phyloP scores from a whole-genome alignment of 2,113 vertebrate species.

The Philantomba maxwellii region DNA sequence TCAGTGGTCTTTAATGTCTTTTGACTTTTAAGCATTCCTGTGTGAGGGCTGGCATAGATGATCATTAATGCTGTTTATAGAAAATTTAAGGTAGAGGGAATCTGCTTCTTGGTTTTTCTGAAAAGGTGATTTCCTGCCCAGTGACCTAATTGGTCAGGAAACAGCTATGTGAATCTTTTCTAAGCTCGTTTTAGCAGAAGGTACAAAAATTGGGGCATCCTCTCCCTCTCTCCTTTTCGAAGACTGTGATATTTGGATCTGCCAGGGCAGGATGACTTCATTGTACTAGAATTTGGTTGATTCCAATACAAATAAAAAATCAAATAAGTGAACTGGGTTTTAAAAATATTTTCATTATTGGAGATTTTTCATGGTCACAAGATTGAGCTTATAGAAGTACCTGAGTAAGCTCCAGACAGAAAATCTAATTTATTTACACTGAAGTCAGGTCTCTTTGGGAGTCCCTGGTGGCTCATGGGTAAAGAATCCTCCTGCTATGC shows the following conservation, averaged over 20 bases:
- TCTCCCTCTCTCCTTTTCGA: not conserved
- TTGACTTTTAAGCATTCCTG: not conserved
- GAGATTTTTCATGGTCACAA: not conserved
- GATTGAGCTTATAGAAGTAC: not conserved
- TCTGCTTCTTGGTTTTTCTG: constrained; percentile 50
- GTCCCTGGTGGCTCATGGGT: not conserved
- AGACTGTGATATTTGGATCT: constrained; percentile 27
- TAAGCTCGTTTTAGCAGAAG: not conserved
- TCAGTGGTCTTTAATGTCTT: not conserved
- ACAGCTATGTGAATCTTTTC: constrained; percentile 38
- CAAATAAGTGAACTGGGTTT: constrained; percentile 25
- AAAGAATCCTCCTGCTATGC: not conserved
- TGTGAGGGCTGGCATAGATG: not conserved
- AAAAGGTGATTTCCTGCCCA: constrained; percentile 60
- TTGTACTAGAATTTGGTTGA: constrained; percentile 43
- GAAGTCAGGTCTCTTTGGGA: not conserved
- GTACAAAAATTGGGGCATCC: constrained; percentile 27
- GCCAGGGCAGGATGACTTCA: constrained; percentile 39
- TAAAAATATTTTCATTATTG: constrained; percentile 45
- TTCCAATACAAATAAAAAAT: constrained; percentile 21
- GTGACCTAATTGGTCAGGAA: constrained; percentile 60
- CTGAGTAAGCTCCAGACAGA: not conserved
- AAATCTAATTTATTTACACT: constrained; percentile 32
- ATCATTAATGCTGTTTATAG: constrained; percentile 16
- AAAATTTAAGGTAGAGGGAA: constrained; percentile 26